phyloP scores from a whole-genome alignment of 1,140 invertebrate genomes.

The Drosophila chauvacae region DNA sequence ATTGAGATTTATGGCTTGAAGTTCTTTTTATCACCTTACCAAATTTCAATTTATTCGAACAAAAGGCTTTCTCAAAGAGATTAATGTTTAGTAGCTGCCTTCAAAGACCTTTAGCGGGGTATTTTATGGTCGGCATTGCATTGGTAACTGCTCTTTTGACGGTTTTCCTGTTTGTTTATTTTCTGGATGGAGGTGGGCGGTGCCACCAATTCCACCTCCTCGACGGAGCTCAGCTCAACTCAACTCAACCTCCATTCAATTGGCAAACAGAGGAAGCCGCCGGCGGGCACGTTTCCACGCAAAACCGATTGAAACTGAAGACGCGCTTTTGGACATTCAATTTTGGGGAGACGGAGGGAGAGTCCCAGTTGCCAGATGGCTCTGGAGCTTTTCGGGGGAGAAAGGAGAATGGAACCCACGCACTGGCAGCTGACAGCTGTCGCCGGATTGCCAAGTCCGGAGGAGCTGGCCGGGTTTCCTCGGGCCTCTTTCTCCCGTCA shows the following conservation, averaged over 20 bases:
- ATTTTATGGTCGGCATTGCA: neutral
- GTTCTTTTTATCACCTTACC: neutral
- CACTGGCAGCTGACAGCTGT: conserved; percentile 71
- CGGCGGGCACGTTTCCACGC: conserved; percentile 55
- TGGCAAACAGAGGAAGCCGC: conserved; percentile 68
- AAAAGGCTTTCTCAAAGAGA: too few relatives aligned
- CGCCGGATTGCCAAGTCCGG: conserved; percentile 50
- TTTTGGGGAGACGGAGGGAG: conserved; percentile 31
- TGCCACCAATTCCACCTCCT: conserved; percentile 20
- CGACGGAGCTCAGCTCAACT: conserved; percentile 2
- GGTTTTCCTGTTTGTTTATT: conserved; percentile 32
- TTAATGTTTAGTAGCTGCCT: neutral
- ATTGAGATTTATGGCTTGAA: neutral
- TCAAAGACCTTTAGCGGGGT: neutral
- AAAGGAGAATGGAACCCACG: conserved; percentile 7
- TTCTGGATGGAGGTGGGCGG: conserved; percentile 28
- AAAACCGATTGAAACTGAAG: conserved; percentile 67
- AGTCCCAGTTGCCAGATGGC: conserved; percentile 23
- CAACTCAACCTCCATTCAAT: conserved; percentile 46
- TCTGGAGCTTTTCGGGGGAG: conserved; percentile 1
- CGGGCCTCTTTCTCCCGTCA: conserved; percentile 37
- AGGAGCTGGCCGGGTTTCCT: conserved; percentile 9
- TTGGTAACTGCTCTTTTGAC: conserved; percentile 4
- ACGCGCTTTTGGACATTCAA: conserved; percentile 67
- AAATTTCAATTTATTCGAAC: neutral